Evolutionary conservation across 2,113 vertebrate genomes (phyloP), one percentile per base, ranked within the genome.

Genomic region (Scortum barcoo): DNA sequence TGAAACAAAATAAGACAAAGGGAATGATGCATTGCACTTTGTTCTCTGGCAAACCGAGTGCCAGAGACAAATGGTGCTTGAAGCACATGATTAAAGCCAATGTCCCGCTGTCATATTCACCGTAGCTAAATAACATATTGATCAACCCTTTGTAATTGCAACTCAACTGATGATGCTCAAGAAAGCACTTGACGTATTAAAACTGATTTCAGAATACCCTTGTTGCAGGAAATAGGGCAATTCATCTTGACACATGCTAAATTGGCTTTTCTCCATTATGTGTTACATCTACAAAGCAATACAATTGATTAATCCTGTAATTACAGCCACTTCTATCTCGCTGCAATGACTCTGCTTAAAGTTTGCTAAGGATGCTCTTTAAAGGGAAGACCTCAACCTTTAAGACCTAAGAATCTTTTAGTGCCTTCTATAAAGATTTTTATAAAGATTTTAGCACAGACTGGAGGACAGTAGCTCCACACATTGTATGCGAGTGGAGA

Each of bases 221-320:
- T 78, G 73, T 83, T 61, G 67, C 14, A 12, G 63, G 85, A 86
- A 92, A 85, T 76, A 48, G 74, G 79, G 63, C 74, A 62, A 89
- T 93, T 86, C 78, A 92, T 91, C 90, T 80, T 78, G 87, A 88
- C 91, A 89, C 83, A 33, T 85, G 69, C 81, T 86, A 88, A 89
- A 91, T 85, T 90, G 74, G 63, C 82, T 83, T 72, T 76, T 78
- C 87, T 80, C 83, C 84, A 86, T 89, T 78, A 79, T 48, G 83
- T 30, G 73, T 76, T 76, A 80, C 73, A 81, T 92, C 80, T 68
- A 65, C 77, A 86, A 92, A 91, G 84, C 87, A 88, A 89, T 83
- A 48, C 53, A 30, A 91, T 79, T 92, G 91, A 92, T 93, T 90
- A 89, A 91, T 91, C 78, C 85, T 83, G 78, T 84, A 92, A 93